Evolutionary conservation across 2,888 invertebrate species (phyloP), one percentile per base, ranked within the genome.

Genomic region (Agapetus fuscipes): DNA sequence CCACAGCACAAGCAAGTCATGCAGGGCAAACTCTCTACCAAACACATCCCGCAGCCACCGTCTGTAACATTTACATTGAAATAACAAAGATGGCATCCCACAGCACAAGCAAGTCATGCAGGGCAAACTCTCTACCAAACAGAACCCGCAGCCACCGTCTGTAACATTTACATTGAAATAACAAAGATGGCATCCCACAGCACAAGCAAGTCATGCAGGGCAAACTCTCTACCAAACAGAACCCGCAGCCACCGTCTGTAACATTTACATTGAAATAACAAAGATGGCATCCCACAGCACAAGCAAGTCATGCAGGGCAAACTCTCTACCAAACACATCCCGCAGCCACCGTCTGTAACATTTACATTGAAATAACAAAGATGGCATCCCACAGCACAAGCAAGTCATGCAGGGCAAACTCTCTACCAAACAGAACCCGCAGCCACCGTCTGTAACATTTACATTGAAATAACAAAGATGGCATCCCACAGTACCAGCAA

Each of bases 71-170:
- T n/a, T n/a, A n/a, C n/a, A n/a, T n/a, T n/a, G n/a, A n/a, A n/a
- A n/a, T n/a, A n/a, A n/a, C 76, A 63, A 89, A 85, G 46, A 88
- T 74, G 37, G 84, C 84, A 51, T 90, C 87, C 89, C 89, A 89
- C 4, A 89, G 59, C 34, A 78, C 73, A 1, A 89, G 69, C 32
- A 88, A 61, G 53, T 88, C 87, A 34, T 79, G 69, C 41, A 88
- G 72, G 2, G 83, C 75, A 60, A 88, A 88, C 61, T 89, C 89
- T 3, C 89, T 71, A 0, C 88, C 88, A 62, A 89, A 90, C 11
- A 89, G 61, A 39, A 90, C 61, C 3, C 88, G 73, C 17, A 89
- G 63, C 89, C 89, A 89, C 2, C 88, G 84, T 45, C 87, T 88
- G 17, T n/a, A n/a, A n/a, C n/a, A n/a, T n/a, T n/a, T n/a, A n/a